Conservation (phyloP, 2,888 invertebrate species). For the Zele albiditarsus region DNA sequence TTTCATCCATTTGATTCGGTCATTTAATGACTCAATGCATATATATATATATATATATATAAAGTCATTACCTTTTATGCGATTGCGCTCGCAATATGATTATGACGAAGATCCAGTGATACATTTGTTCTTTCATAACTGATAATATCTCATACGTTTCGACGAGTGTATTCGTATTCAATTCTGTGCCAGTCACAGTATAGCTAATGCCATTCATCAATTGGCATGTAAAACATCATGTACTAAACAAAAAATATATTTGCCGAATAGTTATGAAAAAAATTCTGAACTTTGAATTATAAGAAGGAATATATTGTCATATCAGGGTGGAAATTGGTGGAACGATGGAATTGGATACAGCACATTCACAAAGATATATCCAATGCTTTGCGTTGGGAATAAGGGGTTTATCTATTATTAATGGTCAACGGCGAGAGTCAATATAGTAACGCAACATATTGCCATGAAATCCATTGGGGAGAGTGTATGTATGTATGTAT, state of each 20-base stretch:
- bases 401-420: constrained; percentile 49
- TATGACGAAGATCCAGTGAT: background rate
- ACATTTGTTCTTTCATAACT: background rate
- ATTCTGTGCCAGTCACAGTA: too few relatives aligned
- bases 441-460: constrained; percentile 46
- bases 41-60: background rate
- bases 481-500: constrained; percentile 14
- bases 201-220: too few relatives aligned
- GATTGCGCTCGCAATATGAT: background rate
- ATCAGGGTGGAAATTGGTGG: background rate
- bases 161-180: too few relatives aligned
- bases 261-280: too few relatives aligned
- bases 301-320: background rate
- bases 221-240: too few relatives aligned
- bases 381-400: background rate
- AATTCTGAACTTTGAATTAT: too few relatives aligned
- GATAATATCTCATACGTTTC: too few relatives aligned
- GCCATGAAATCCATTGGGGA: constrained; percentile 29
- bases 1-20: constrained; percentile 18
- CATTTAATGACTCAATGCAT: constrained; percentile 25
- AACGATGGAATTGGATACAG: background rate
- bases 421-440: constrained; percentile 30
- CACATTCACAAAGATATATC: constrained; percentile 8
- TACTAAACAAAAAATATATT: too few relatives aligned
- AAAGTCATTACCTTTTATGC: background rate